Conservation (phyloP, 2,888 invertebrate genomes). For the Ephialtes manifestator region DNA sequence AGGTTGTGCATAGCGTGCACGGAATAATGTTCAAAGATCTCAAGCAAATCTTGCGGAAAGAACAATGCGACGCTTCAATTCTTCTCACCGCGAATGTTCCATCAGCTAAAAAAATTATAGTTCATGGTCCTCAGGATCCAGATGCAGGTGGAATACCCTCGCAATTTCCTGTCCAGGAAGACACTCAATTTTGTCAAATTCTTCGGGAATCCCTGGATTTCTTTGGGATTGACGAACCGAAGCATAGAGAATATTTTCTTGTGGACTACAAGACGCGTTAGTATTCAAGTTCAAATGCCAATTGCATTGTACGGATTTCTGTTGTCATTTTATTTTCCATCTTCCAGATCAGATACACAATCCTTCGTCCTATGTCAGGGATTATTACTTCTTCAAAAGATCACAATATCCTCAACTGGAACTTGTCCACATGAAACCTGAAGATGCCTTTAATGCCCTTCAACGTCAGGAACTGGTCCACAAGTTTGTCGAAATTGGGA, state of each 20-base stretch:
- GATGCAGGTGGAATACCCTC: conserved; percentile 98
- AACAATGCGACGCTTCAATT: conserved; percentile 99
- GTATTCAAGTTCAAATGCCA: conserved; percentile 74
- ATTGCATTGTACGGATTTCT: not conserved
- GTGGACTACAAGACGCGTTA: conserved; percentile 99
- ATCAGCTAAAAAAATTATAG: conserved; percentile 99
- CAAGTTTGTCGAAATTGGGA: conserved; percentile 99
- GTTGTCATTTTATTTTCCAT: conserved; percentile 33
- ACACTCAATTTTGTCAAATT: conserved; percentile 98
- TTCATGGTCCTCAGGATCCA: conserved; percentile 96
- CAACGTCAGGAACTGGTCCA: conserved; percentile 96
- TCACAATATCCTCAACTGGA: conserved; percentile 99
- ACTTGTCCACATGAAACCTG: conserved; percentile 96
- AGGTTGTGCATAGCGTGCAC: conserved; percentile 99
- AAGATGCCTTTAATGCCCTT: conserved; percentile 95
- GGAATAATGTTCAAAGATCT: conserved; percentile 99
- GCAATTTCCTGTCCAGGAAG: conserved; percentile 99
- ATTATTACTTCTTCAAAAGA: conserved; percentile 93
- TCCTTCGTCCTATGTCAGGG: conserved; percentile 97
- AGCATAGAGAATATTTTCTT: conserved; percentile 96
- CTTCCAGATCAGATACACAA: conserved; percentile 97
- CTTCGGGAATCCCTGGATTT: conserved; percentile 98
- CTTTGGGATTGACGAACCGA: conserved; percentile 97
- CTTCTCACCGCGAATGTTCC: conserved; percentile 99
- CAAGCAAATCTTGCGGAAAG: conserved; percentile 99